A percentile compares a stretch with the other conserved stretches of the same genome.
phyloP scores from a whole-genome alignment of 2,797 vertebrate species.

The Trachops cirrhosus region DNA sequence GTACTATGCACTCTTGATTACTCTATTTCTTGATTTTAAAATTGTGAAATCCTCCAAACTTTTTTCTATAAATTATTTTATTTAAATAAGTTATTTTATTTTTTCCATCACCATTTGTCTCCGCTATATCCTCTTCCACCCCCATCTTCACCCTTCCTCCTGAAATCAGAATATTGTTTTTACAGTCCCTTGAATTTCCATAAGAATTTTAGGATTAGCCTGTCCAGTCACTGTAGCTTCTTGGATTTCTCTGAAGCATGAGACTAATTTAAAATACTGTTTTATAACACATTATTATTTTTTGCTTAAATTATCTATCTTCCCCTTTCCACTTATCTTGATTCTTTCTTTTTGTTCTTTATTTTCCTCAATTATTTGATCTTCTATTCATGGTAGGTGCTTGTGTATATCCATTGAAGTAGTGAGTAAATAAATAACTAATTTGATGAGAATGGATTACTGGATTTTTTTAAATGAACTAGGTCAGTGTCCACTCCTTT shows the following conservation, averaged over 20 bases:
- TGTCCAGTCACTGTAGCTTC: not conserved
- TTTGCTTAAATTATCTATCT: not conserved
- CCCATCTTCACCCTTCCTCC: not conserved
- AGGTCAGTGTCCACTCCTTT: not conserved
- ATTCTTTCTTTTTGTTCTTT: not conserved
- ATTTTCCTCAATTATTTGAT: not conserved
- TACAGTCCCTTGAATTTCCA: not conserved
- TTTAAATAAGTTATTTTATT: not conserved
- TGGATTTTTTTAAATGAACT: not conserved
- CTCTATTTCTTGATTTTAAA: not conserved
- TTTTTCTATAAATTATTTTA: not conserved
- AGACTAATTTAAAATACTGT: not conserved
- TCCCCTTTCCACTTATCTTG: not conserved
- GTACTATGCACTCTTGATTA: not conserved
- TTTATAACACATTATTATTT: not conserved
- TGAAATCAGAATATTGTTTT: not conserved
- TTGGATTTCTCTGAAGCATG: conserved; percentile 4
- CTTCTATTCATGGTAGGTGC: not conserved
- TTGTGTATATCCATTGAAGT: not conserved
- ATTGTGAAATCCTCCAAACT: not conserved
- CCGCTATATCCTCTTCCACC: not conserved
- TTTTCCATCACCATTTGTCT: not conserved
- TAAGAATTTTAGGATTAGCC: not conserved
- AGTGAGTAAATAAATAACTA: not conserved
- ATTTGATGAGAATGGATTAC: not conserved